Base-by-base conservation (phyloP, 2,888 invertebrate genomes). In the Lysandra bellargus region DNA sequence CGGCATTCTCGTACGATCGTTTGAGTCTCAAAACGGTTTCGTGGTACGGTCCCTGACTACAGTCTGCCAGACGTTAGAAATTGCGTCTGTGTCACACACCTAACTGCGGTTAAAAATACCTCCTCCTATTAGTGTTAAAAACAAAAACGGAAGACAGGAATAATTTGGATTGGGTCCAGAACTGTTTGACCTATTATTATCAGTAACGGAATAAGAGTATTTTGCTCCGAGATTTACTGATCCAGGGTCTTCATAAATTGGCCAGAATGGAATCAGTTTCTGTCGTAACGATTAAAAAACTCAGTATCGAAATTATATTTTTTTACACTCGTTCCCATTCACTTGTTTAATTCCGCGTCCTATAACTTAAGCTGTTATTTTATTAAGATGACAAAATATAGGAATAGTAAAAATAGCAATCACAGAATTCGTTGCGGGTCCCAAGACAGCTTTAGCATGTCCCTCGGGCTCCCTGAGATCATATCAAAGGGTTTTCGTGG, bases 71-170 rank as follows among this genome's bases (percentile, higher is more conserved):
- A 69, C 33, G 14, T 4, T 64, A 30, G 33, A 37, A 69, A 2
- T 69, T 12, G 5, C 14, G 33, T 69, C 69, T 69, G 69, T 69
- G 33, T 69, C 69, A 33, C 23, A 64, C 64, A 69, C 30, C 69
- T 69, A 69, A 33, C 33, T 69, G 33, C 33, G 17, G 33, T 69
- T 69, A 69, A 69, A 37, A 69, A 69, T 69, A 69, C 7, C 64
- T 30, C 30, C 7, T 69, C 69, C 14, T 33, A 69, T 69, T 33
- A 69, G 69, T 33, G 69, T 14, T 69, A 69, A 33, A 69, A 69
- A 69, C 69, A 69, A 69, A 69, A 37, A 33, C 69, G 1, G 69
- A 69, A 69, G 69, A 69, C 69, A 33, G 33, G 69, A 69, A 69
- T 69, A 69, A 69, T 33, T 69, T 69, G 69, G 69, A 37, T 17